Evolutionary conservation across 1,140 invertebrate species (phyloP).

Genomic region (Adoxophyes honmai): DNA sequence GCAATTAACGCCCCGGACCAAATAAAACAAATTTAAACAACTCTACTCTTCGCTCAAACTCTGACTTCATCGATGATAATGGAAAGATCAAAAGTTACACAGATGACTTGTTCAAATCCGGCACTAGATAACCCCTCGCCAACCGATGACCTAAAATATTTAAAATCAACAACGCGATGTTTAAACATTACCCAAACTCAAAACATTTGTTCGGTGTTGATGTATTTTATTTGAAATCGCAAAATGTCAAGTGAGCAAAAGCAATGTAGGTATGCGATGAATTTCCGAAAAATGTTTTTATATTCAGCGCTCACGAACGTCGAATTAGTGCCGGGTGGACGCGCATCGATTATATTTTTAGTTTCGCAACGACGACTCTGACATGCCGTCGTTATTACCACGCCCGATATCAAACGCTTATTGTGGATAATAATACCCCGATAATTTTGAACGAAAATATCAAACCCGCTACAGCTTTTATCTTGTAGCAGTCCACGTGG

Average conservation of each 20-base stretch:
- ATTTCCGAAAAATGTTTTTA: conserved; percentile 25
- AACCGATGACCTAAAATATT: background rate
- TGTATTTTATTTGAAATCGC: background rate
- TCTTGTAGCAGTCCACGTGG: conserved; percentile 12
- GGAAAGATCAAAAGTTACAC: conserved; percentile 4
- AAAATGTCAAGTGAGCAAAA: background rate
- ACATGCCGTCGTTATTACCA: conserved; percentile 32
- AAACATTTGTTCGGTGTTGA: background rate
- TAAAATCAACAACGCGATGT: background rate
- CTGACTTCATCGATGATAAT: conserved; percentile 1
- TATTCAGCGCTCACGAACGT: conserved; percentile 28
- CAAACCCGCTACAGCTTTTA: conserved; percentile 19
- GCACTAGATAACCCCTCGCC: background rate
- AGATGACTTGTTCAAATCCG: background rate
- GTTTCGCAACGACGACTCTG: conserved; percentile 34
- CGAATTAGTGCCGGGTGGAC: conserved; percentile 35
- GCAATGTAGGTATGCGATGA: conserved; percentile 12
- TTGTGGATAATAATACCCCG: conserved; percentile 34
- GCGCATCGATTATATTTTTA: conserved; percentile 37
- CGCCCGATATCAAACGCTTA: conserved; percentile 30
- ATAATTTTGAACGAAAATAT: conserved; percentile 28
- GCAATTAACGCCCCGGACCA: background rate
- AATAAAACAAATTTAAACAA: conserved; percentile 10
- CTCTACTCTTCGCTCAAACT: background rate
- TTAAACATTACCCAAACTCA: background rate